Base-by-base conservation (phyloP, 2,888 invertebrate genomes). In the Troides aeacus region DNA sequence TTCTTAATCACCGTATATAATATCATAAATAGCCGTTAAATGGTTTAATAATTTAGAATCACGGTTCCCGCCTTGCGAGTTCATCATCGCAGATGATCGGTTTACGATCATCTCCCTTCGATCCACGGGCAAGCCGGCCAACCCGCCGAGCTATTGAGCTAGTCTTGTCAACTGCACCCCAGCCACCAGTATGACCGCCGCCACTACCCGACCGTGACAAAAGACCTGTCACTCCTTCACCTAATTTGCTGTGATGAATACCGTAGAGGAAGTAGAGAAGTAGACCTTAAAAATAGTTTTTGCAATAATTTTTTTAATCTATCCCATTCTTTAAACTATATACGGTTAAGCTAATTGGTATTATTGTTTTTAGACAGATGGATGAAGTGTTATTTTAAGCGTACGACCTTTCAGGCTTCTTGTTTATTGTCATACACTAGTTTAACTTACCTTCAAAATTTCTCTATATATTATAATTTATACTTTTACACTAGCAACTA, bases 221-320 rank as follows among this genome's bases (percentile, higher is more conserved):
- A 1, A 92, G 81, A 2, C 93, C 92, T 0, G 92, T 86, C 3
- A 90, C 90, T n/a, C 92, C 92, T 71, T 92, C 94, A 56, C 96
- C 95, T 76, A 97, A 94, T 84, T 96, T 96, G 85, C 97, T 97
- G 84, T 97, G 96, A 81, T 96, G 96, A 72, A 97, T 96, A 6
- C 97, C 97, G 83, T 97, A 97, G 1, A 96, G 88, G 87, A 97
- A 97, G 84, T 97, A 97, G 8, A 97, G 94, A 39, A 97, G 88
- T 83, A 97, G 93, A 64, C 97, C 97, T 97, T 89, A 21, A 93
- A 84, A 58, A 36, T 36, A 56, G 3, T 1, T n/a, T 57, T 57
- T 57, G 2, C 17, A 17, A 18, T 18, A 3, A 15, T 3, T 30
- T 30, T 30, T 30, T 30, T 30, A 30, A 30, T 30, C 30, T 30